phyloP scores from a whole-genome alignment of 1,140 invertebrate species.

The Sitobion miscanthi region DNA sequence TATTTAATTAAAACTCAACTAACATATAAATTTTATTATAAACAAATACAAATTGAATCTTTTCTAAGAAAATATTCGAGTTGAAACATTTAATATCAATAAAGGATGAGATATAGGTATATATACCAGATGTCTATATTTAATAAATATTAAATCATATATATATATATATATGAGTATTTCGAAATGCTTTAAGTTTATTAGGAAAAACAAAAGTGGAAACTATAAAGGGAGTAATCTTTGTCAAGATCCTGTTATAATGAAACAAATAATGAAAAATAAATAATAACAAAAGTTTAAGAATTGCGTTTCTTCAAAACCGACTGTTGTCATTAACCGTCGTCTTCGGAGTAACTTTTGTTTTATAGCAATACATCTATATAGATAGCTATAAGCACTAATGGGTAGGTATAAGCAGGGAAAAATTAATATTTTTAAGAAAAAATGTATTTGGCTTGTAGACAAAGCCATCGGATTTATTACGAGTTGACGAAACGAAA shows the following conservation, averaged over 20 bases:
- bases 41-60: neutral
- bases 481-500: neutral
- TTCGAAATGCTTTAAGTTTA: constrained; percentile 29
- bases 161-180: neutral
- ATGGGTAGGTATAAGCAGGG: neutral
- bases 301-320: neutral
- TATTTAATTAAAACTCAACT: neutral
- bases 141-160: too few relatives aligned
- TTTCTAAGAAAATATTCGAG: neutral
- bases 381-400: neutral
- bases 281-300: constrained; percentile 18
- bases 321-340: neutral
- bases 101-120: neutral
- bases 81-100: neutral
- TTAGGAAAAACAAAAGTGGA: constrained; percentile 23
- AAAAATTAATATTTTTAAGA: neutral
- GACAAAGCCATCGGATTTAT: too few relatives aligned
- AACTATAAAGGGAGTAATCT: constrained; percentile 15
- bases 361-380: neutral
- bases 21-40: neutral
- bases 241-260: constrained; percentile 12
- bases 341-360: neutral
- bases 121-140: neutral
- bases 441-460: neutral
- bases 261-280: constrained; percentile 38